Evolutionary conservation across 2,113 vertebrate species (phyloP).

Genomic region (Larimichthys polyactis): DNA sequence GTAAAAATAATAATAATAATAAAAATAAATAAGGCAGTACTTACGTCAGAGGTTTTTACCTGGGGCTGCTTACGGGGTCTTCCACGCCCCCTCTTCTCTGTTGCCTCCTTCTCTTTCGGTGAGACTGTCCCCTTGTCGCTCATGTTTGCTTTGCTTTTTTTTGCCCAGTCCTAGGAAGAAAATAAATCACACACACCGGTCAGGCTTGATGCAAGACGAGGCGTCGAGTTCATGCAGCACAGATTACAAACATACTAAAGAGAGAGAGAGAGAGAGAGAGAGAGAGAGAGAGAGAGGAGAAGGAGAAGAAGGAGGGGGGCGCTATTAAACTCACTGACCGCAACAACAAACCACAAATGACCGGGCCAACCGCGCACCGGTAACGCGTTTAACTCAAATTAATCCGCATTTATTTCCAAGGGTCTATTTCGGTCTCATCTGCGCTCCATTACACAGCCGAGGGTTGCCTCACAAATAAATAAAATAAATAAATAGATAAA

Average conservation of each 20-base stretch:
- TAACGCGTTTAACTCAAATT: conserved; percentile 64
- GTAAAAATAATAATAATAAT: fast-evolving
- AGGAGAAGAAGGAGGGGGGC: too few species aligned
- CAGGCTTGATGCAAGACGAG: conserved; percentile 23
- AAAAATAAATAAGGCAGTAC: conserved; percentile 17
- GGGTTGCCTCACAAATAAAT: conserved; percentile 28
- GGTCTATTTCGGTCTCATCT: conserved; percentile 66
- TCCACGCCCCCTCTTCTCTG: conserved; percentile 95
- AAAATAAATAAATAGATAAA: too few species aligned
- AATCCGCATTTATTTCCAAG: conserved; percentile 68
- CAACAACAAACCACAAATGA: conserved; percentile 37
- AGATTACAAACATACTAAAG: too few species aligned
- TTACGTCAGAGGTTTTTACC: conserved; percentile 81
- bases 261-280: too few species aligned
- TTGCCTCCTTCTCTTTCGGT: conserved; percentile 92
- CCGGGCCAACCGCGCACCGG: conserved; percentile 50
- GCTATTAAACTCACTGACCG: conserved; percentile 56
- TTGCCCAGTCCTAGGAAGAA: conserved; percentile 34
- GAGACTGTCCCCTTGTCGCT: conserved; percentile 95
- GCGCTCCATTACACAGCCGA: conserved; percentile 37
- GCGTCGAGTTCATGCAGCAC: conserved; percentile 24
- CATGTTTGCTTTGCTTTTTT: conserved; percentile 83
- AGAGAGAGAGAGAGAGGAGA: too few species aligned
- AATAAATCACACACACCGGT: conserved; percentile 53
- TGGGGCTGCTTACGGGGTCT: conserved; percentile 93